Evolutionary conservation across 2,797 vertebrate genomes (phyloP), one percentile per base, ranked within the genome.

Genomic region (Anguilla pacifica): DNA sequence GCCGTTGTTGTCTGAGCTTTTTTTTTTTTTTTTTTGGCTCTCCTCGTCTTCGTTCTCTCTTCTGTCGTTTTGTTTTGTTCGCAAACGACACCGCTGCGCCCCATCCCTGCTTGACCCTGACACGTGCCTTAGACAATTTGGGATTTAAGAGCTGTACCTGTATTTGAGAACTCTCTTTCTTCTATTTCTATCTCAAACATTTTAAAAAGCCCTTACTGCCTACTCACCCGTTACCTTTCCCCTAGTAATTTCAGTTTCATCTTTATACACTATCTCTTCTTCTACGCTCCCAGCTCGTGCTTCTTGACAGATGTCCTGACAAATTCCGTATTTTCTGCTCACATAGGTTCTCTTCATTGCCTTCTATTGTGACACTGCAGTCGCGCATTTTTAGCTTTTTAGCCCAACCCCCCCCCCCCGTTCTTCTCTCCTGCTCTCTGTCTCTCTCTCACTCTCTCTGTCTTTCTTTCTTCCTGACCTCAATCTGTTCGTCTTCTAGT

Each of bases 11-110:
- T 43, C 74, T 19, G 90, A 84, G 86, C 89, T 31, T 31, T 31
- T 31, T 31, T 31, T 31, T 31, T 89, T 91, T 89, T 88, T 67
- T 43, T 59, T 85, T 86, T 49, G 90, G 84, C 88, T 89, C 31
- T 15, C 70, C 5, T 90, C 89, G 86, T 72, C 90, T 84, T 84
- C 31, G n/a, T 79, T 89, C 51, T 83, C 64, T 39, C 57, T 83
- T 87, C 83, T 88, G 46, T 89, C 86, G 31, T 86, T 86, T 74
- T 64, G 84, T 53, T 81, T 13, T 9, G 61, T 67, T 2, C 43
- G 19, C 77, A 19, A 22, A 81, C 43, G 39, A 46, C 77, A 46
- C 17, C 77, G 25, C 39, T 81, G 19, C 43, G 15, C 1, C 43
- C 17, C 77, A 19, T 46, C 19, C 77, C 6, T 49, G 72, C 72